Base-by-base conservation (phyloP, 2,888 invertebrate genomes). In the Polymixis lichenea region DNA sequence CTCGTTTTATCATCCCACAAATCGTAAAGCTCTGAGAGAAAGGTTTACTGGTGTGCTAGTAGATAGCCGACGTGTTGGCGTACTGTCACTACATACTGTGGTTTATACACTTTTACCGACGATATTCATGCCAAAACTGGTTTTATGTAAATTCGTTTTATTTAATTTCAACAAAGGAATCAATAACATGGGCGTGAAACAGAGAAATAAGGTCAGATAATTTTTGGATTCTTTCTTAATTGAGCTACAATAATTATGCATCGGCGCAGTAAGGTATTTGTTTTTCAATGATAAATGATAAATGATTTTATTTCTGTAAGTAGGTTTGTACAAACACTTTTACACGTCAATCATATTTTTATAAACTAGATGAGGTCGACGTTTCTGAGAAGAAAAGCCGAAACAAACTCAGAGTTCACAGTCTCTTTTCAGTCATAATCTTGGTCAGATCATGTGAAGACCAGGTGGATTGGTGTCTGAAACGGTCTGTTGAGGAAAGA, bases 11-110 rank as follows among this genome's bases (percentile, higher is more conserved):
- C 78, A 81, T 81, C 74, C 61, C 74, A 78, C 83, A 83, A 84
- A 83, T 84, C 81, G 83, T 83, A 84, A 84, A 83, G 69, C 74
- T 83, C 49, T 78, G 62, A 55, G 81, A 58, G 77, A 74, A 84
- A 83, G 82, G 78, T 83, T 76, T 81, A 84, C 81, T 83, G 49
- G 70, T 72, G 61, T 13, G 53, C 62, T 46, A 49, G 73, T 61
- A 72, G 68, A 68, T 74, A 80, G 53, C 62, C 72, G 77, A 77
- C 77, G 74, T 81, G 78, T 83, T 84, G 84, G 81, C 81, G 70
- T 75, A 69, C 71, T 78, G 74, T 81, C 77, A 60, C 83, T 72
- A 72, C 51, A 77, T 62, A 62, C 55, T 72, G 78, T 32, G 84
- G 72, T 72, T 71, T 74, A 77, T 74, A 13, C 58, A 84, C 65